Conservation (phyloP, 2,797 vertebrate species). For the Liasis olivaceus region DNA sequence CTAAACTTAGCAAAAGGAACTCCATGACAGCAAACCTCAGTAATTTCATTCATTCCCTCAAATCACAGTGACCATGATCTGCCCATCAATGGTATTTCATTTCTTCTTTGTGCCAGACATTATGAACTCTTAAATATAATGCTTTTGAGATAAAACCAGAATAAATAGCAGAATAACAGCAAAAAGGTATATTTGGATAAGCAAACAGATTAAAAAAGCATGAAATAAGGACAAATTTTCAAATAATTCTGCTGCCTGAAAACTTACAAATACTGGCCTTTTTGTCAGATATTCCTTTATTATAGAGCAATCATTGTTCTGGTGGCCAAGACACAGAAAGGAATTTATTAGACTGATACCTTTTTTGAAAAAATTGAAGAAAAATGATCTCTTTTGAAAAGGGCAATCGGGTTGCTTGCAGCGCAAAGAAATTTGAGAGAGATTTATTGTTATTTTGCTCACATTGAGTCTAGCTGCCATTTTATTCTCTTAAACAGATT, state of each 20-base stretch:
- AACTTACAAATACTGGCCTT: constrained; percentile 22
- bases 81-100: background rate
- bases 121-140: background rate
- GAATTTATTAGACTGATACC: constrained; percentile 3
- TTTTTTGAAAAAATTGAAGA: constrained; percentile 13
- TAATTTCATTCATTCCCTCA: background rate
- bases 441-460: constrained; percentile 15
- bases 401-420: background rate
- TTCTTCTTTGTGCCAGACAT: background rate
- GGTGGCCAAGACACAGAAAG: background rate
- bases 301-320: background rate
- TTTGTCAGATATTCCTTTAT: constrained; percentile 20
- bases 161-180: background rate
- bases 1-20: constrained; percentile 18
- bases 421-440: constrained; percentile 18
- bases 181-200: background rate
- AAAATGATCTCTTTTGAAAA: constrained; percentile 6
- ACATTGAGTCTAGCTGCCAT: background rate
- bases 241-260: background rate
- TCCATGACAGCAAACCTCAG: fast-evolving
- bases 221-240: background rate
- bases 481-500: background rate
- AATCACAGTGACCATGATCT: background rate
- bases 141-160: background rate
- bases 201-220: background rate